Evolutionary conservation across 2,888 invertebrate genomes (phyloP), one percentile per base, ranked within the genome.

Genomic region (Iselma pallidipennis): DNA sequence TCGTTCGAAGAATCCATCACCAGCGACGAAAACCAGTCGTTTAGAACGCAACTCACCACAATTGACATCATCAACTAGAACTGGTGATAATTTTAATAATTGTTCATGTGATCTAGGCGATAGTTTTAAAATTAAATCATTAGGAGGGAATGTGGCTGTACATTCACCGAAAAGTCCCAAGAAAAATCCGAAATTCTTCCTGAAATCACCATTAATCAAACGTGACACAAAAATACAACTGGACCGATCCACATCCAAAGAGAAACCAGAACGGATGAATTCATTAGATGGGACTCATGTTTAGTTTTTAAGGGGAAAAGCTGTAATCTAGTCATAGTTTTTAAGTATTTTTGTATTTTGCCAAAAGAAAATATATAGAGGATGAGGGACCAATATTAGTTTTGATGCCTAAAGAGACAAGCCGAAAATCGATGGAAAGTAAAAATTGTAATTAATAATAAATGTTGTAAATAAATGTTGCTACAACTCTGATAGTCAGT

Each of bases 121-220:
- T 28, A 70, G 68, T 53, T 71, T 74, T 45, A 76, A 76, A 60
- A 65, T 70, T 21, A 72, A 72, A 59, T 63, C 68, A 42, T 42
- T 59, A 16, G 70, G 70, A 42, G 58, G 67, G 21, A 62, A 71
- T 56, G 78, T 76, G n/a, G 77, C 79, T 37, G 74, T 78, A 19
- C 78, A 78, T 72, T 76, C 79, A 42, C 74, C 71, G n/a, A 81
- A 80, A 62, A 71, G 72, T 45, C 55, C 62, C n/a, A 78, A 73
- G 57, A 76, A 75, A 56, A 79, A 80, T 51, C 76, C 76, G 14
- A 80, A 78, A 60, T 80, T 80, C 64, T 77, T 76, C 23, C 62
- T 80, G 23, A 78, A 72, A 65, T 79, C 80, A 7, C 80, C 81
- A 3, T 63, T 81, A 48, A 74, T 74, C 19, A 80, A 76, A 63